These are phyloP conservation scores for Polyploca ridens DNA, from an alignment of 2,888 invertebrate genomes.

Conservation along the genomic window DNA sequence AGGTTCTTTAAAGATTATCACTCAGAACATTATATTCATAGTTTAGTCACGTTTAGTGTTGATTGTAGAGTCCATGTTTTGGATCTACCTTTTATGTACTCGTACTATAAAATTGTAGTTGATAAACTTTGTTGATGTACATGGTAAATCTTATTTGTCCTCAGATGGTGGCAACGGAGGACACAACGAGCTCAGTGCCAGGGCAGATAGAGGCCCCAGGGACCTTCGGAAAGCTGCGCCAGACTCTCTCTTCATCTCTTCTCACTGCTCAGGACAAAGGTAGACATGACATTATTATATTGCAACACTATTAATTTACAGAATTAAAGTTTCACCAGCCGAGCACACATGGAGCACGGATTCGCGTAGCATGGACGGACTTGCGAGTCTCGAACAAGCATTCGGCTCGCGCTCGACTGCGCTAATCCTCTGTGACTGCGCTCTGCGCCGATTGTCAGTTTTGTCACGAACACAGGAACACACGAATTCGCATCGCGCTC, in stretches of 20 bases:
- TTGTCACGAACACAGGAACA: too few species aligned
- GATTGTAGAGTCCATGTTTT: constrained; percentile 12
- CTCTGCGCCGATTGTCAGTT: too few species aligned
- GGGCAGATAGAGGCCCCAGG: constrained; percentile 88
- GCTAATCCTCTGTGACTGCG: too few species aligned
- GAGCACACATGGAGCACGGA: too few species aligned
- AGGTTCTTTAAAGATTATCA: not conserved
- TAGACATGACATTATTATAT: constrained; percentile 48
- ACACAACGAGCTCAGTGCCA: constrained; percentile 84
- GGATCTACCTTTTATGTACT: not conserved
- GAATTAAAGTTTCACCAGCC: too few species aligned
- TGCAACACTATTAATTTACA: constrained; percentile 38
- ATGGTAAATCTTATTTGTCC: constrained; percentile 42
- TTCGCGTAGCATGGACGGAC: too few species aligned
- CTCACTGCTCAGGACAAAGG: constrained; percentile 94
- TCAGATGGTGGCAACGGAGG: constrained; percentile 95
- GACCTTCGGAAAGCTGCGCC: constrained; percentile 92
- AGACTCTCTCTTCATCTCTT: constrained; percentile 91
- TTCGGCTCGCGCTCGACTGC: too few species aligned
- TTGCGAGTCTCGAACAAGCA: too few species aligned
- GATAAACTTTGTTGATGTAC: not conserved
- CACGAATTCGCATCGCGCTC: too few species aligned
- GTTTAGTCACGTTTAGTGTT: constrained; percentile 19
- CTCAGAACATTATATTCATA: constrained; percentile 19
- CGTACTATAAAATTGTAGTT: not conserved